phyloP scores from a whole-genome alignment of 1,140 invertebrate species.

The Neodiprion lecontei region DNA sequence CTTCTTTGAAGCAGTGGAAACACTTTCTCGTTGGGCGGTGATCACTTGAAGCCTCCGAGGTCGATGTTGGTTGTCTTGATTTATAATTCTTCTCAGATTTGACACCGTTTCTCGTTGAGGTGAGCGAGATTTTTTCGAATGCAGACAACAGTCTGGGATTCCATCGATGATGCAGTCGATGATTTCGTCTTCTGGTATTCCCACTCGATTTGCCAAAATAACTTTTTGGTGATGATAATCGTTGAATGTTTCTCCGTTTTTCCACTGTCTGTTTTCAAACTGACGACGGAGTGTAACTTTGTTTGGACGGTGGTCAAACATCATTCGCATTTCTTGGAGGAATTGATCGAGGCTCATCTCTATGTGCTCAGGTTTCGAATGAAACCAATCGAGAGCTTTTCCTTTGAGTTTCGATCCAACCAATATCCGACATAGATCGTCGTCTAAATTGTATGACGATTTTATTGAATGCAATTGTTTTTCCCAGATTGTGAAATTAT shows the following conservation, averaged over 20 bases:
- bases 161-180: background rate
- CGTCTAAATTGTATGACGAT: constrained; percentile 11
- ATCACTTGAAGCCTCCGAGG: too few species aligned
- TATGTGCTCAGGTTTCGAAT: constrained; percentile 14
- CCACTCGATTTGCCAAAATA: background rate
- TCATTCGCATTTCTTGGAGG: background rate
- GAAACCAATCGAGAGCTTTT: constrained; percentile 14
- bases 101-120: too few species aligned
- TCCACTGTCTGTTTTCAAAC: too few species aligned
- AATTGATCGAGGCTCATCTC: constrained; percentile 1
- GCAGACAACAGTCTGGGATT: background rate
- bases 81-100: too few species aligned
- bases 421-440: background rate
- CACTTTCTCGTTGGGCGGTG: background rate
- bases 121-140: too few species aligned
- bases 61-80: too few species aligned
- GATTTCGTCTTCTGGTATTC: background rate
- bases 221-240: background rate
- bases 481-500: background rate
- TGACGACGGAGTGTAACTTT: background rate
- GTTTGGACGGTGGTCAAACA: constrained; percentile 15
- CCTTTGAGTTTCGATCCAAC: background rate
- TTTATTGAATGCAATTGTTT: constrained; percentile 1
- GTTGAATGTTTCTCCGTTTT: background rate
- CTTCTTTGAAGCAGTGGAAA: background rate